Conservation (phyloP, 37 sponge, comb jelly and placozoan genomes). For the Beroe forskalii region DNA sequence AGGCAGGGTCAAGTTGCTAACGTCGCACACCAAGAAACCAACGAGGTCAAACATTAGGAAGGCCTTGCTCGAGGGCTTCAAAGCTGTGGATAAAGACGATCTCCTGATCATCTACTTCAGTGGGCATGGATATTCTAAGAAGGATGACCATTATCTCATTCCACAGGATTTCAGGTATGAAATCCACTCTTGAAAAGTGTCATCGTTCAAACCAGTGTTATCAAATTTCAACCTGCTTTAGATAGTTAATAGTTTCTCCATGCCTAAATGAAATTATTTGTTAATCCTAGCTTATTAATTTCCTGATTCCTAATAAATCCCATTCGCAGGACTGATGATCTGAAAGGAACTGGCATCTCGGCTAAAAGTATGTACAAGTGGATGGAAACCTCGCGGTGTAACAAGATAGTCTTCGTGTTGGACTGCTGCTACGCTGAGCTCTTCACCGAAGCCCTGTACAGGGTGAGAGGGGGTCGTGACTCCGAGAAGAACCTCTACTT, state of each 20-base stretch:
- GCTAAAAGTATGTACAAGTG: not conserved
- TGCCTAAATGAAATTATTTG: too few relatives aligned
- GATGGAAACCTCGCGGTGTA: not conserved
- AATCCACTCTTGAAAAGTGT: not conserved
- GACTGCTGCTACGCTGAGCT: constrained; percentile 42
- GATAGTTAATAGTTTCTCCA: too few relatives aligned
- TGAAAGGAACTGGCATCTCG: not conserved
- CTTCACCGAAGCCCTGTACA: constrained; percentile 23
- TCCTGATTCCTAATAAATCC: too few relatives aligned
- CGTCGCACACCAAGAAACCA: not conserved
- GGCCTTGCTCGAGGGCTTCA: not conserved
- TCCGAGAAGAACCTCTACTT: constrained; percentile 1
- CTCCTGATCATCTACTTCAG: not conserved
- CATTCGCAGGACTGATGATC: not conserved
- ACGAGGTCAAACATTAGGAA: constrained; percentile 11
- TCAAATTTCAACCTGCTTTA: too few relatives aligned
- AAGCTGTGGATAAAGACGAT: not conserved
- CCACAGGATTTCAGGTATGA: constrained; percentile 43
- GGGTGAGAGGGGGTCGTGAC: not conserved
- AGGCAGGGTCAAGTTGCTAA: constrained; percentile 1
- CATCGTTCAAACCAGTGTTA: too few relatives aligned
- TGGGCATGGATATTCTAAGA: not conserved
- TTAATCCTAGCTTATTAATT: too few relatives aligned
- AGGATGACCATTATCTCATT: constrained; percentile 33
- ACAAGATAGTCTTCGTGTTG: not conserved